phyloP scores from a whole-genome alignment of 2,113 vertebrate species.

The Melospiza georgiana region DNA sequence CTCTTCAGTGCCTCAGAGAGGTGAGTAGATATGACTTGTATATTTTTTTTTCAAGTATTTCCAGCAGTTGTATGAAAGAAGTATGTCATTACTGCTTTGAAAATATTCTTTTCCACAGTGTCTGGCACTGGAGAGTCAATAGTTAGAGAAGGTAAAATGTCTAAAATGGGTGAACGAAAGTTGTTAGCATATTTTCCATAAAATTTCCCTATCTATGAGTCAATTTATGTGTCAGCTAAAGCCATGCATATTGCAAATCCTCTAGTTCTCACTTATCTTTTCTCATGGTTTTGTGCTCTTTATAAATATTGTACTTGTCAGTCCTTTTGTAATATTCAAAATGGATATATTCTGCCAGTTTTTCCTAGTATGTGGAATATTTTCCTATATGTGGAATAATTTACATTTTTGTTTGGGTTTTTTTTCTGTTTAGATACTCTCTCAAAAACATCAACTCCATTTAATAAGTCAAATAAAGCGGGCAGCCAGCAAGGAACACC shows the following conservation, averaged over 20 bases:
- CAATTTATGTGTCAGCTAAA: not conserved
- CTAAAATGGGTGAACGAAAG: not conserved
- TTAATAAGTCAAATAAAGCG: slow-evolving; percentile 88
- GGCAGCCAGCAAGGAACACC: slow-evolving; percentile 90
- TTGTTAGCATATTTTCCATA: not conserved
- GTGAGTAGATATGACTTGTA: slow-evolving; percentile 53
- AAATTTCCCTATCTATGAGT: not conserved
- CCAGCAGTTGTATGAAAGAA: not conserved
- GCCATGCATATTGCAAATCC: not conserved
- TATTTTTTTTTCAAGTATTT: not conserved
- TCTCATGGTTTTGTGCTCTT: not conserved
- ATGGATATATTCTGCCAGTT: not conserved
- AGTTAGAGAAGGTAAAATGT: not conserved
- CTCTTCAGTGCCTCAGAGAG: slow-evolving; percentile 91
- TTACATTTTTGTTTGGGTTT: not conserved
- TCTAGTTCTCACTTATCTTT: not conserved
- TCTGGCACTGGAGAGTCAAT: not conserved
- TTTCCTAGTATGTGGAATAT: not conserved
- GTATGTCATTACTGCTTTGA: not conserved
- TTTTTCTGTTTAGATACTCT: slow-evolving; percentile 79
- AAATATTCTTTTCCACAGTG: not conserved
- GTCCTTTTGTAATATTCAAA: not conserved
- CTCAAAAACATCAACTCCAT: slow-evolving; percentile 91
- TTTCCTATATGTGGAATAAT: not conserved
- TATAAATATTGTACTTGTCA: not conserved